Evolutionary conservation across 2,797 vertebrate genomes (phyloP).

Genomic region (Darevskia nairensis): DNA sequence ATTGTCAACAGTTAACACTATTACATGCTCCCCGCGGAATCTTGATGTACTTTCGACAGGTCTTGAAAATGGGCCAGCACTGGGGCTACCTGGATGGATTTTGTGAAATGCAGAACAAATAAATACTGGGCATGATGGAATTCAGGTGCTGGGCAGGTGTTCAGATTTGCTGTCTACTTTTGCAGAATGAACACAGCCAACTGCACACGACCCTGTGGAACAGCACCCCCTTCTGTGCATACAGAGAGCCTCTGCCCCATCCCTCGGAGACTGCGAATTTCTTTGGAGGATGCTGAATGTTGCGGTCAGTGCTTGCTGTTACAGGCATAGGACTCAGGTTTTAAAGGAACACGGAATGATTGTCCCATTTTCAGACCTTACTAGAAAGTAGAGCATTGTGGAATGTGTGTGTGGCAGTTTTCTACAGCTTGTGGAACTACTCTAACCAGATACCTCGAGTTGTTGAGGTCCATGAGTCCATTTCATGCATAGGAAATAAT

Average conservation of each 20-base stretch:
- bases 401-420: background rate
- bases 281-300: background rate
- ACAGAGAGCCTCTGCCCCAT: background rate
- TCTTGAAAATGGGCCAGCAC: slow-evolving; percentile 15
- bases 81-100: slow-evolving; percentile 12
- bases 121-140: slow-evolving; percentile 14
- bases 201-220: background rate
- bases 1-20: slow-evolving; percentile 17
- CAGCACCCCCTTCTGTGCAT: background rate
- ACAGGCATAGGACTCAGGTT: background rate
- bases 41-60: slow-evolving; percentile 28
- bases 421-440: background rate
- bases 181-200: slow-evolving; percentile 4
- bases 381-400: background rate
- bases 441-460: background rate
- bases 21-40: slow-evolving; percentile 7
- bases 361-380: background rate
- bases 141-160: slow-evolving; percentile 36
- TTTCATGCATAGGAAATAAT: background rate
- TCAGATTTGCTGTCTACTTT: slow-evolving; percentile 24
- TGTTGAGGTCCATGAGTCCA: background rate
- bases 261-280: no score
- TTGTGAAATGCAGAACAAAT: slow-evolving; percentile 26
- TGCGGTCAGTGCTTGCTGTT: background rate
- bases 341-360: background rate